Conservation (phyloP, 2,888 invertebrate genomes). For the Chromoteleia sp. region DNA sequence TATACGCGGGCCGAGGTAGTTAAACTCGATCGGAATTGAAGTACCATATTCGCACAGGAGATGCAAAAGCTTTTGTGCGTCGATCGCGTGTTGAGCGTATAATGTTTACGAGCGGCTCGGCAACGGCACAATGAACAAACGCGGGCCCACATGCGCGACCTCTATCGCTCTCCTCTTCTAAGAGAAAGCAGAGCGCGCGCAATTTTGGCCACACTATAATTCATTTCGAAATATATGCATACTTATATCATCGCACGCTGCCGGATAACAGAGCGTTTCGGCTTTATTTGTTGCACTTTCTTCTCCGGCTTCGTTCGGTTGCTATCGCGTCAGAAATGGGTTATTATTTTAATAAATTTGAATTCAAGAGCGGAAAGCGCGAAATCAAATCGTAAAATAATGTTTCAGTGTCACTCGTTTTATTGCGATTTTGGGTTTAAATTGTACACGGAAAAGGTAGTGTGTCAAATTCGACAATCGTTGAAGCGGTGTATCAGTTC, state of each 20-base stretch:
- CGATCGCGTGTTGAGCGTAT: conserved; percentile 39
- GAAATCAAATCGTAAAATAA: neutral
- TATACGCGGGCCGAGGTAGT: conserved; percentile 13
- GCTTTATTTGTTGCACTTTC: conserved; percentile 7
- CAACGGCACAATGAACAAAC: conserved; percentile 18
- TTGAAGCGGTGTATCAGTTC: too few species aligned
- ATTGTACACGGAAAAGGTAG: too few species aligned
- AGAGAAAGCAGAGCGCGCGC: conserved; percentile 44
- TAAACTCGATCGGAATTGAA: conserved; percentile 36
- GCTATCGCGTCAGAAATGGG: conserved; percentile 4
- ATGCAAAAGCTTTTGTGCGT: conserved; percentile 54
- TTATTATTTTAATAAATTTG: conserved; percentile 3
- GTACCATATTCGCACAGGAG: conserved; percentile 47
- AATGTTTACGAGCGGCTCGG: conserved; percentile 39
- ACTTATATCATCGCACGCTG: conserved; percentile 22
- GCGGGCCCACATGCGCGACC: conserved; percentile 30
- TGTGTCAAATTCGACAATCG: too few species aligned
- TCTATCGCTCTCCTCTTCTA: conserved; percentile 15
- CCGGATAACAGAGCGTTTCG: conserved; percentile 1
- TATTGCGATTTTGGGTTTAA: too few species aligned
- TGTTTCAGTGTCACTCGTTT: too few species aligned
- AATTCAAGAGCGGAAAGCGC: neutral
- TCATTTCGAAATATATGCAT: conserved; percentile 31
- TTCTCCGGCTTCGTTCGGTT: neutral
- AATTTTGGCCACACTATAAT: conserved; percentile 28